Evolutionary conservation across 2,888 invertebrate species (phyloP).

Genomic region (Pedicia rivosa): DNA sequence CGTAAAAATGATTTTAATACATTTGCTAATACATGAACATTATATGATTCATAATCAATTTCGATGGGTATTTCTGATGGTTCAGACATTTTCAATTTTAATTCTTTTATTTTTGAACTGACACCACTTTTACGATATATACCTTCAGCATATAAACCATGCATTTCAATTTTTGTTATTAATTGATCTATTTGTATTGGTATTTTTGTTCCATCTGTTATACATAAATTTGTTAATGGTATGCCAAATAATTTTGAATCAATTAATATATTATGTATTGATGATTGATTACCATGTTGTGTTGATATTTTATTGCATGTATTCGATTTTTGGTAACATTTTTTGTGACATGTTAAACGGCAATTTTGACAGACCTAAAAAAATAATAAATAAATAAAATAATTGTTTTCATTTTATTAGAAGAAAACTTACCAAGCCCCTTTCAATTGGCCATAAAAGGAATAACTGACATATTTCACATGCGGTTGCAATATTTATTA

Average conservation of each 20-base stretch:
- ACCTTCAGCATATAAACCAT: conserved; percentile 83
- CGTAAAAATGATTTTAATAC: conserved; percentile 79
- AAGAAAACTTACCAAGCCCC: conserved; percentile 45
- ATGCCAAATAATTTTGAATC: conserved; percentile 54
- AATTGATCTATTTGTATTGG: conserved; percentile 80
- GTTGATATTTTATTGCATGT: conserved; percentile 60
- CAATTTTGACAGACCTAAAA: conserved; percentile 49
- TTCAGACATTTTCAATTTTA: conserved; percentile 60
- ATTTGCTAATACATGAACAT: conserved; percentile 79
- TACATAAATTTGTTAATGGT: conserved; percentile 54
- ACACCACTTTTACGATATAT: conserved; percentile 85
- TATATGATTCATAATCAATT: conserved; percentile 58
- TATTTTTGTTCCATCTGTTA: conserved; percentile 51
- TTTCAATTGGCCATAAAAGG: conserved; percentile 92
- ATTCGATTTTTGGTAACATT: conserved; percentile 67
- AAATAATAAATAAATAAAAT: conserved; percentile 7
- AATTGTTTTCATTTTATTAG: too few relatives aligned
- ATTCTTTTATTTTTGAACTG: conserved; percentile 64
- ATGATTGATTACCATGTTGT: conserved; percentile 13
- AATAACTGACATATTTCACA: conserved; percentile 89
- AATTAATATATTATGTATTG: conserved; percentile 12
- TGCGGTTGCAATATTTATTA: conserved; percentile 90
- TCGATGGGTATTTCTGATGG: conserved; percentile 45
- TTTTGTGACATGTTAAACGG: conserved; percentile 86
- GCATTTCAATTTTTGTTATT: conserved; percentile 78